Evolutionary conservation across 2,113 vertebrate species (phyloP).

Genomic region (Rhizomys pruinosus): DNA sequence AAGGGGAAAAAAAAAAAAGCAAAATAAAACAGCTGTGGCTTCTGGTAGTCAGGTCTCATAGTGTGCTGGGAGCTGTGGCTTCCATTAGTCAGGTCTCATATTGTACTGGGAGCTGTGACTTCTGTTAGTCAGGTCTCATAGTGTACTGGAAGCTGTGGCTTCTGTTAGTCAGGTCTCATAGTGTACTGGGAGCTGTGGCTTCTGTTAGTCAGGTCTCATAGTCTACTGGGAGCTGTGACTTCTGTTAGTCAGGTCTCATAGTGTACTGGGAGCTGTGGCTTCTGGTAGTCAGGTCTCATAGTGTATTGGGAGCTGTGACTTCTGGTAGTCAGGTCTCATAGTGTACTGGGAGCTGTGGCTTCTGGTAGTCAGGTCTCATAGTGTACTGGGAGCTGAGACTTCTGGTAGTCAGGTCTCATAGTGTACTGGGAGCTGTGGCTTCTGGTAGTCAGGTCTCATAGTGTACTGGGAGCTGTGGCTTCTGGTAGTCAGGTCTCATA

Average conservation of each 20-base stretch:
- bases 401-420: slow-evolving; percentile 48
- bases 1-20: slow-evolving; percentile 1
- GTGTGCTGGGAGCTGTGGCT: slow-evolving; percentile 2
- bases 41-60: slow-evolving; percentile 48
- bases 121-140: slow-evolving; percentile 48
- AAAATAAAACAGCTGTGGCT: slow-evolving; percentile 58
- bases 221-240: slow-evolving; percentile 12
- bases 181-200: slow-evolving; percentile 19
- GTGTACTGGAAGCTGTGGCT: slow-evolving; percentile 15
- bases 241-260: slow-evolving; percentile 48
- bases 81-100: slow-evolving; percentile 47
- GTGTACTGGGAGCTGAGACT: slow-evolving; percentile 17
- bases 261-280: slow-evolving; percentile 19
- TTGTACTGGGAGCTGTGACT: slow-evolving; percentile 12
- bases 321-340: slow-evolving; percentile 48
- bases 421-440: slow-evolving; percentile 19
- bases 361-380: slow-evolving; percentile 48
- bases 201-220: slow-evolving; percentile 48
- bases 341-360: slow-evolving; percentile 19
- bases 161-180: slow-evolving; percentile 48
- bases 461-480: slow-evolving; percentile 19
- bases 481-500: slow-evolving; percentile 48
- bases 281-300: slow-evolving; percentile 48
- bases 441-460: slow-evolving; percentile 48
- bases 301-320: slow-evolving; percentile 14